Evolutionary conservation across 2,888 invertebrate species (phyloP).

Genomic region (Drosophila monieri): DNA sequence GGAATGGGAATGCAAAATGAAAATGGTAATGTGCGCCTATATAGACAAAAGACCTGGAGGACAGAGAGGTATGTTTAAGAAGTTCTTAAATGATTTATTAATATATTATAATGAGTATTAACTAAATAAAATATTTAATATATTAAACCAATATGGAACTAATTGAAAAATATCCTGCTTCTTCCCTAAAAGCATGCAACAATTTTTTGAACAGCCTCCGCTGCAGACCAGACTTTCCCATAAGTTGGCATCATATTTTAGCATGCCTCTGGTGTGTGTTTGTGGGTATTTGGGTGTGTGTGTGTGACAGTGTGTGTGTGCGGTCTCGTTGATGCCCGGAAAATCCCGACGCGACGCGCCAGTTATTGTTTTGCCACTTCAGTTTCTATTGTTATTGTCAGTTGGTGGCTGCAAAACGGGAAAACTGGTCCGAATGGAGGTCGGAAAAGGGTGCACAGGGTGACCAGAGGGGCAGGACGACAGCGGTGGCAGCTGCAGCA

Average conservation of each 20-base stretch:
- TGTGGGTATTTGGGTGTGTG: conserved; percentile 23
- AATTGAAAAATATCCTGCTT: too few species aligned
- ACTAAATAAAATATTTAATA: too few species aligned
- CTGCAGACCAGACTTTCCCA: conserved; percentile 14
- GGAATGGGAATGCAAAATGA: conserved; percentile 47
- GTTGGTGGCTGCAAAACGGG: conserved; percentile 33
- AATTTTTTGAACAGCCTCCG: conserved; percentile 34
- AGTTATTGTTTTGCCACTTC: conserved; percentile 79
- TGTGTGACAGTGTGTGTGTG: conserved; percentile 27
- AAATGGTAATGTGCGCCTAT: conserved; percentile 67
- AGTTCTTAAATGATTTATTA: not conserved
- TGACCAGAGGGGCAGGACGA: not conserved
- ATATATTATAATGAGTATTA: not conserved
- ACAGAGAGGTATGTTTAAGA: conserved; percentile 36
- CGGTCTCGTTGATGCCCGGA: conserved; percentile 64
- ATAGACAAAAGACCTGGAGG: conserved; percentile 45
- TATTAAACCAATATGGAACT: too few species aligned
- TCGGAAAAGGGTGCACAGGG: conserved; percentile 4
- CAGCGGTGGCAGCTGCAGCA: conserved; percentile 42
- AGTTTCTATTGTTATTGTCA: conserved; percentile 77
- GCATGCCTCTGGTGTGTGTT: conserved; percentile 21
- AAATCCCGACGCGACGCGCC: conserved; percentile 73
- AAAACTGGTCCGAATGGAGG: not conserved
- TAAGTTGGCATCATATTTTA: conserved; percentile 46
- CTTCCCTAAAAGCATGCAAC: not conserved